Evolutionary conservation across 2,113 vertebrate genomes (phyloP).

Genomic region (Psittacula cyanocephala): DNA sequence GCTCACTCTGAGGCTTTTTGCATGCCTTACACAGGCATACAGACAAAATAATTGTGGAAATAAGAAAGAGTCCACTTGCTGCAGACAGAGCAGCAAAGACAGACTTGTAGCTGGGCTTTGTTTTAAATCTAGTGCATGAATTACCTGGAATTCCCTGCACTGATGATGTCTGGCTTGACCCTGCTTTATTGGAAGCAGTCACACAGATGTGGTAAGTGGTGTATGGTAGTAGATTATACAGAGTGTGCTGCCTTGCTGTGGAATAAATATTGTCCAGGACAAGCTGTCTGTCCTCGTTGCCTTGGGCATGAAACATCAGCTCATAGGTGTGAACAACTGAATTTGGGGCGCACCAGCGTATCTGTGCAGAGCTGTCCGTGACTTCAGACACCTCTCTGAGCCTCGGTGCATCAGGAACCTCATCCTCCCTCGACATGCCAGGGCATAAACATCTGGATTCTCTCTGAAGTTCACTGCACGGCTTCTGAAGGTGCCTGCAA

Average conservation of each 20-base stretch:
- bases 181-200: constrained; percentile 72
- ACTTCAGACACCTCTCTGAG: constrained; percentile 65
- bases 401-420: constrained; percentile 67
- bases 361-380: constrained; percentile 72
- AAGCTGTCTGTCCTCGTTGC: background rate
- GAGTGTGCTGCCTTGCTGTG: constrained; percentile 68
- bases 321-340: constrained; percentile 75
- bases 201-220: constrained; percentile 76
- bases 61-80: constrained; percentile 64
- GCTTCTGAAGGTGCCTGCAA: constrained; percentile 79
- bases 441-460: constrained; percentile 71
- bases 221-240: constrained; percentile 68
- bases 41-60: constrained; percentile 65
- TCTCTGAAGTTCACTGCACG: constrained; percentile 72
- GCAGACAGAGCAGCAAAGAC: constrained; percentile 64
- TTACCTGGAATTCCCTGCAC: background rate
- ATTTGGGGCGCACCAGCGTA: constrained; percentile 81
- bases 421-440: constrained; percentile 54
- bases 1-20: constrained; percentile 38
- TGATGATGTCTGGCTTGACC: constrained; percentile 49
- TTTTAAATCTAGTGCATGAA: constrained; percentile 69
- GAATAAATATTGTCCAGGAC: constrained; percentile 65
- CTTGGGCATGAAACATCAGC: constrained; percentile 53
- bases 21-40: constrained; percentile 64
- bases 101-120: constrained; percentile 61